Evolutionary conservation across 2,888 invertebrate genomes (phyloP), one percentile per base, ranked within the genome.

Genomic region (Crematogaster levior): DNA sequence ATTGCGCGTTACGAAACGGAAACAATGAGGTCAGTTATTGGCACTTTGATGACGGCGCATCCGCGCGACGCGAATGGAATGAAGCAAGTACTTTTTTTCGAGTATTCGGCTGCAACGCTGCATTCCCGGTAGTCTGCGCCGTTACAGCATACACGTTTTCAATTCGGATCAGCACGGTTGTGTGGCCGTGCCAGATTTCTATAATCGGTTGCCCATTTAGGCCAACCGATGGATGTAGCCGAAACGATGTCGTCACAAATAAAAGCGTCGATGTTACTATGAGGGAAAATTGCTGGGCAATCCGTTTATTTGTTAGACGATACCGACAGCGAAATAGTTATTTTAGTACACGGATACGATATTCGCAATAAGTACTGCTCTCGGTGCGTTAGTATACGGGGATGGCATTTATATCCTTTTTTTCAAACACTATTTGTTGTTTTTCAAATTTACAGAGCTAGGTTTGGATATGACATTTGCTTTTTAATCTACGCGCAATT

Each of bases 151-250:
- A 30, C 21, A 56, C 56, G 56, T 77, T 77, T 77, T 77, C 77
- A 66, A 77, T 77, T 66, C 56, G 77, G 77, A 66, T 66, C 56
- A 34, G 43, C 56, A 66, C 77, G 34, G 34, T 21, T 66, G 77
- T 56, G 77, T n/a, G 77, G 43, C 30, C 66, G 66, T 66, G 66
- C 77, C 66, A 66, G 77, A 77, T 77, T 66, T 56, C 66, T 66
- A 66, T 77, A 77, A 77, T 77, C 77, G 77, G 77, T 79, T 68
- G 68, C 56, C 77, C 77, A 79, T 79, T 79, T 79, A 79, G 77
- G 68, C 77, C 77, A 79, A 68, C 56, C 56, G 77, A 53, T 24
- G 75, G 56, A 79, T 24, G 27, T 30, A 56, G 66, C 30, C 77
- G 66, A 66, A 77, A 66, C 77, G 77, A 79, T 56, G 56, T 79